Conservation (phyloP, 1,140 invertebrate genomes). For the Drosophila elegans region DNA sequence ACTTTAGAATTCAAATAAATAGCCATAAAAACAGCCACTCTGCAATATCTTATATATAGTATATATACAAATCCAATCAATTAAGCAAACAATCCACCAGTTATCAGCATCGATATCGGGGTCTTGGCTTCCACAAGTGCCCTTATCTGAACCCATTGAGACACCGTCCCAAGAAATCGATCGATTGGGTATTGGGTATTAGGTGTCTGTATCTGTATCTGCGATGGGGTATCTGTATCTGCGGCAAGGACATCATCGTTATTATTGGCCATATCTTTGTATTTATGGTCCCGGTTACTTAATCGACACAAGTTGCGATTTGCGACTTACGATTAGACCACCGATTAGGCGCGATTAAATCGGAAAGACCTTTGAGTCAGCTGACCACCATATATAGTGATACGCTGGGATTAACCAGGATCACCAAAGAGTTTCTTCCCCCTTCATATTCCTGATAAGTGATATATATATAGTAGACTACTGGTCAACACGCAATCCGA, state of each 20-base stretch:
- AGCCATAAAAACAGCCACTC: too few species aligned
- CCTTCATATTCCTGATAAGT: too few species aligned
- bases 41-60: too few species aligned
- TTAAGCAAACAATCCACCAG: conserved; percentile 8
- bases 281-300: conserved; percentile 23
- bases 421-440: too few species aligned
- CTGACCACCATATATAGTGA: conserved; percentile 20
- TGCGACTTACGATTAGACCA: conserved; percentile 5
- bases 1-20: too few species aligned
- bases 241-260: conserved; percentile 19
- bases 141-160: conserved; percentile 22
- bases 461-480: too few species aligned
- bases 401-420: too few species aligned
- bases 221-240: conserved; percentile 1
- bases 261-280: too few species aligned
- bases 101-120: conserved; percentile 14
- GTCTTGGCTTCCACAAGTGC: conserved; percentile 4
- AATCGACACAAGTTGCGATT: conserved; percentile 33
- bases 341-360: conserved; percentile 16
- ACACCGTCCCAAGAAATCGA: conserved; percentile 3
- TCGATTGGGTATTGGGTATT: background rate
- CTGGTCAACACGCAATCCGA: too few species aligned
- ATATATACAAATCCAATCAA: conserved; percentile 7
- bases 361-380: background rate
- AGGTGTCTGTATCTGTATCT: conserved; percentile 7